Evolutionary conservation across 2,113 vertebrate species (phyloP), one percentile per base, ranked within the genome.

Genomic region (Phycodurus eques): DNA sequence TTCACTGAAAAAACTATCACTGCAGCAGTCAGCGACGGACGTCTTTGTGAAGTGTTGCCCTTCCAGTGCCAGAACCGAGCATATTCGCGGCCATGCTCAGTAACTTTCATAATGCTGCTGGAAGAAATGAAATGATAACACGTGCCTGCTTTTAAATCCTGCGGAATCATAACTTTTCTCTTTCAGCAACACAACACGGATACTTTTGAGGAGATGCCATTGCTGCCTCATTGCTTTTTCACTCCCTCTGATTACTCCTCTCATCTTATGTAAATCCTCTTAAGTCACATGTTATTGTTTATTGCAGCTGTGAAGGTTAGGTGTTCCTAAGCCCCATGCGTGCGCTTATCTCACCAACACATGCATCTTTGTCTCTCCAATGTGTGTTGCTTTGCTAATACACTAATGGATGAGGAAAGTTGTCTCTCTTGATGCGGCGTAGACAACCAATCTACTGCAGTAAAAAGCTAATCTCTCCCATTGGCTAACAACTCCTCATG

Each of bases 251-350:
- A 93, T 92, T 92, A 92, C 91, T 90, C 89, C 90, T 90, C 91
- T 91, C 92, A 93, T 93, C 92, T 91, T 91, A 92, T 90, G 91
- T 92, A 93, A 93, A 93, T 93, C 92, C 92, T 93, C 92, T 93
- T 93, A 93, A 93, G 91, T 91, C 92, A 93, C 90, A 91, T 92
- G 91, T 91, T 92, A 93, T 92, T 92, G 90, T 93, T 93, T 92
- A 91, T 91, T 92, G 88, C 89, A 87, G 88, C 90, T 91, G 91
- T 92, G 91, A 92, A 93, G 92, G 92, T 92, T 91, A 93, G 92
- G 92, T 93, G 90, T 91, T 93, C 88, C 89, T 93, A 93, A 93
- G 91, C 92, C 89, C 91, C 85, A 88, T 88, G 89, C 87, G 85
- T 84, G 77, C 44, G 81, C 92, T 93, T 93, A 93, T 93, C 92